Percentiles rank a stretch among this genome's conserved stretches.
Evolutionary conservation across 2,113 vertebrate genomes (phyloP).

Genomic region (Lathamus discolor): DNA sequence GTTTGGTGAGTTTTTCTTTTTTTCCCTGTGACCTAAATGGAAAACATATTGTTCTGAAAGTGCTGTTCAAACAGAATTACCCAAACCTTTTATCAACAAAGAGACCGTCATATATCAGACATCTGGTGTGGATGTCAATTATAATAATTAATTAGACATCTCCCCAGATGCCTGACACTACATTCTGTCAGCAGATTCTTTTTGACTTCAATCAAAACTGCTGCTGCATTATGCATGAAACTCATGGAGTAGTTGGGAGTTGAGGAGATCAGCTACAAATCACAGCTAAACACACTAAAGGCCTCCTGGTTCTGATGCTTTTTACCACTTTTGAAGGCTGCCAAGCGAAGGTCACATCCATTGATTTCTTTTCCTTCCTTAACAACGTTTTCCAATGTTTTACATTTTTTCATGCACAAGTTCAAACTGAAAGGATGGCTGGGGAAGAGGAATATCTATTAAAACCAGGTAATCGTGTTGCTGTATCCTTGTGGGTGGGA

Average conservation of each 20-base stretch:
- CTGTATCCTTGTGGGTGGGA: background rate
- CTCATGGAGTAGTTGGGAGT: constrained; percentile 23
- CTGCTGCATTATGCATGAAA: constrained; percentile 66
- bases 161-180: constrained; percentile 69
- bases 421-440: background rate
- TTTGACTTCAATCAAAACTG: constrained; percentile 55
- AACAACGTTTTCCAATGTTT: background rate
- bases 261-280: constrained; percentile 25
- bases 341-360: background rate
- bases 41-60: constrained; percentile 70
- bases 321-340: background rate
- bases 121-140: constrained; percentile 71
- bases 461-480: background rate
- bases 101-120: constrained; percentile 53
- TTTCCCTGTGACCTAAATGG: constrained; percentile 52
- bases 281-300: background rate
- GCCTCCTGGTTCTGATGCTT: background rate
- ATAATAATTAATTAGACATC: constrained; percentile 72
- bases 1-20: background rate
- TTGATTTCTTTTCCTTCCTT: background rate
- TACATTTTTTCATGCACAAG: background rate
- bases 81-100: constrained; percentile 66
- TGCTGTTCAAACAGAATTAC: constrained; percentile 67
- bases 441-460: background rate
- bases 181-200: constrained; percentile 65